Conservation (phyloP, 2,113 vertebrate genomes). For the Pionites leucogaster region DNA sequence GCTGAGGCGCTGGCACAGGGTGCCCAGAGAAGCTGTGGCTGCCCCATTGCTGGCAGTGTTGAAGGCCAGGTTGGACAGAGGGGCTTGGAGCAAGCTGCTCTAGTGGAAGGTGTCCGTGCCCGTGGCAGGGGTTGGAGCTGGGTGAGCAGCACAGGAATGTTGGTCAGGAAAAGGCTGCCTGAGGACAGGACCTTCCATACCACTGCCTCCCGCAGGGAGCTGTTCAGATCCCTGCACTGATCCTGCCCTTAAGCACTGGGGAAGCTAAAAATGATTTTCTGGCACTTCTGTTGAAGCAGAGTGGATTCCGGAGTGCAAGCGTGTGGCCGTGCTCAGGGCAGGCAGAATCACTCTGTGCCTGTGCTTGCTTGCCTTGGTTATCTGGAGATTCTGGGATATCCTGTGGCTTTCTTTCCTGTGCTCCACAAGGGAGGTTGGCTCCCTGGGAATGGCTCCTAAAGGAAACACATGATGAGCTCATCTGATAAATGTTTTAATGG, state of each 20-base stretch:
- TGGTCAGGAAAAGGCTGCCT: fast-evolving
- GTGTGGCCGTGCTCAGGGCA: background rate
- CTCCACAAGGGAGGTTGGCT: background rate
- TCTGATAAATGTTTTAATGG: background rate
- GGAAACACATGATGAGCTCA: background rate
- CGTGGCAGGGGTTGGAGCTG: background rate
- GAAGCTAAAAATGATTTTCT: background rate
- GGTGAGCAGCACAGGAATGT: background rate
- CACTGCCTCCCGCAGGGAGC: fast-evolving
- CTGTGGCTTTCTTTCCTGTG: background rate
- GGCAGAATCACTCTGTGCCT: background rate
- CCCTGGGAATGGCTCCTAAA: background rate
- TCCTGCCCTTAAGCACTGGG: background rate
- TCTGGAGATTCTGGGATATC: background rate
- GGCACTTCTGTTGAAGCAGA: background rate
- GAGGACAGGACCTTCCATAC: background rate
- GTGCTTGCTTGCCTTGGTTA: background rate
- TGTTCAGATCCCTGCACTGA: background rate
- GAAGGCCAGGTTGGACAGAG: background rate
- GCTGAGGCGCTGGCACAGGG: too few species aligned
- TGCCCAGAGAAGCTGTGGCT: too few species aligned
- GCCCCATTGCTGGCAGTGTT: too few species aligned
- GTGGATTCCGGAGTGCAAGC: background rate
- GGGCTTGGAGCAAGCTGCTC: background rate
- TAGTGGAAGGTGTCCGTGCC: background rate